Base-by-base conservation (phyloP, 2,888 invertebrate species). In the Eilema griseolum region DNA sequence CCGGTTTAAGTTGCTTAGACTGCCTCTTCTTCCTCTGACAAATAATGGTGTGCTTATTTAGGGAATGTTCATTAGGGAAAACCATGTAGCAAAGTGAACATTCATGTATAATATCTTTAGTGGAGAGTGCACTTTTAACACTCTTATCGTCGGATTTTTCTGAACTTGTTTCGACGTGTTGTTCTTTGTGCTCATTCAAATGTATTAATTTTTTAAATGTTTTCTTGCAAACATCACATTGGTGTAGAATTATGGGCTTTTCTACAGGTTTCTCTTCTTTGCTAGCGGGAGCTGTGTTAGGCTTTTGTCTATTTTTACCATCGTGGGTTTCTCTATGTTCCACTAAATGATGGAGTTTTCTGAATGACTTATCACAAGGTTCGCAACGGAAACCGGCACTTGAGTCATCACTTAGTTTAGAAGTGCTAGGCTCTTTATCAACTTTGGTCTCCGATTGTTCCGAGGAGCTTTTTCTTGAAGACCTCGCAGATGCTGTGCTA, bases 51-150 rank as follows among this genome's bases (percentile, higher is more conserved):
- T 95, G 95, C 79, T 95, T 95, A 69, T 88, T 95, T 14, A 95
- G 81, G 0, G 95, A 95, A 83, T 95, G 95, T 70, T 95, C 95
- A 75, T 95, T 95, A 14, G 95, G 95, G 81, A 95, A 95, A 2
- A 95, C 95, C 95, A 95, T 95, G 76, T 95, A 95, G 78, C 95
- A 95, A 23, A 94, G 89, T 52, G 95, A 90, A 81, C 95, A 95
- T 83, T 95, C 95, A 66, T 95, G 95, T 81, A 95, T 95, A 66
- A 95, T 95, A 71, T 95, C 95, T 84, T 89, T 94, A 20, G 95
- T 93, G 2, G 94, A 94, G 37, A 95, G 79, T 0, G 91, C 87
- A 79, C 93, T 94, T 71, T 94, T 92, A 2, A 91, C 90, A 80
- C 93, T 93, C 80, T 93, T 95, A 70, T 94, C 94, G 70, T 95